A percentile compares a stretch with the other conserved stretches of the same genome.
phyloP scores from a whole-genome alignment of 2,888 invertebrate species.

The Podotricha telesiphe region DNA sequence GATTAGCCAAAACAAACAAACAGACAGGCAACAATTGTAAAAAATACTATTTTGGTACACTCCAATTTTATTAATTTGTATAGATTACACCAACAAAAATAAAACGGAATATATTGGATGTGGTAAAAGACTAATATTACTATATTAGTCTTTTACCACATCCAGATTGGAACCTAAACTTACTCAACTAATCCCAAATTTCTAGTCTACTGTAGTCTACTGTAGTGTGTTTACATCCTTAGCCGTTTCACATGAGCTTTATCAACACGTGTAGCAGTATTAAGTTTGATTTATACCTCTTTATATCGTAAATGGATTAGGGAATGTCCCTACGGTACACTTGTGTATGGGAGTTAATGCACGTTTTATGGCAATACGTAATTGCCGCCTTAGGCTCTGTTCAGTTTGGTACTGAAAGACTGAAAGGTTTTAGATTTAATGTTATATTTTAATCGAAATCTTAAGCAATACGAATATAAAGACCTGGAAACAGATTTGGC shows the following conservation, averaged over 20 bases:
- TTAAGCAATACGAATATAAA: no score
- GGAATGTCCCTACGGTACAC: conserved; percentile 63
- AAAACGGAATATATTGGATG: no score
- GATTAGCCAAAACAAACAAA: no score
- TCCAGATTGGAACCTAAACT: neutral
- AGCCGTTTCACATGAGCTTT: conserved; percentile 52
- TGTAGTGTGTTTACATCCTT: conserved; percentile 38
- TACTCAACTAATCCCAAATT: neutral
- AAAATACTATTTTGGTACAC: no score
- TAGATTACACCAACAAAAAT: no score
- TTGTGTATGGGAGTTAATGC: conserved; percentile 60
- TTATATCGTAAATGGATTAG: conserved; percentile 84
- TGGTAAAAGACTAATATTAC: no score
- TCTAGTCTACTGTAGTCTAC: no score
- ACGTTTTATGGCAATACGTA: conserved; percentile 70
- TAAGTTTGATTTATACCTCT: conserved; percentile 83
- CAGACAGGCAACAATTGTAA: no score
- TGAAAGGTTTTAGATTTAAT: neutral
- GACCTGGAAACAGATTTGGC: no score
- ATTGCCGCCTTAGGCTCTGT: conserved; percentile 52
- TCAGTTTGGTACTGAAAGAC: conserved; percentile 47
- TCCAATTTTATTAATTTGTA: no score
- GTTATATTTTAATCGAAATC: no score
- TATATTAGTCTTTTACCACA: no score
- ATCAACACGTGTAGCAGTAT: conserved; percentile 82